phyloP scores from a whole-genome alignment of 2,888 invertebrate species.

The Macroteleia sp. region DNA sequence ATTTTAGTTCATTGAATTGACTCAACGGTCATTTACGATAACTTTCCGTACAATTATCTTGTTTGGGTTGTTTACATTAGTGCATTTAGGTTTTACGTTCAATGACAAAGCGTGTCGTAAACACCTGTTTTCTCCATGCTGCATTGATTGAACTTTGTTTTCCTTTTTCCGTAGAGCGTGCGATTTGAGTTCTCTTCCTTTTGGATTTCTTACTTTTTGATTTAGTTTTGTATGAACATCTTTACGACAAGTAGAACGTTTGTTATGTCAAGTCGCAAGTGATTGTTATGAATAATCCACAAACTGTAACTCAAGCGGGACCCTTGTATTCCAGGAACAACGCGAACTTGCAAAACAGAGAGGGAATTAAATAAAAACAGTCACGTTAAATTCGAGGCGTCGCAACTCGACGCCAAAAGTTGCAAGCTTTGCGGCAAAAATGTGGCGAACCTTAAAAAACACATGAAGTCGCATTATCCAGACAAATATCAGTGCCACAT shows the following conservation, averaged over 20 bases:
- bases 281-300: slow-evolving; percentile 61
- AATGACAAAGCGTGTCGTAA: slow-evolving; percentile 40
- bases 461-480: slow-evolving; percentile 84
- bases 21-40: background rate
- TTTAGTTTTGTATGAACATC: slow-evolving; percentile 19
- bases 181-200: slow-evolving; percentile 53
- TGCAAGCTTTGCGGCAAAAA: slow-evolving; percentile 83
- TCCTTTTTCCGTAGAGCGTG: slow-evolving; percentile 75
- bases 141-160: slow-evolving; percentile 59
- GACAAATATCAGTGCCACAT: slow-evolving; percentile 84
- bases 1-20: slow-evolving; percentile 2
- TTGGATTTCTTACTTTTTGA: slow-evolving; percentile 35
- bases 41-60: slow-evolving; percentile 7
- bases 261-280: slow-evolving; percentile 64
- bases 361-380: slow-evolving; percentile 81
- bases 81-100: slow-evolving; percentile 29
- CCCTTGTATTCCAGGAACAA: slow-evolving; percentile 83
- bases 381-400: slow-evolving; percentile 79
- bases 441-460: slow-evolving; percentile 84
- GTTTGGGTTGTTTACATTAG: slow-evolving; percentile 42
- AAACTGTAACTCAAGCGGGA: slow-evolving; percentile 74
- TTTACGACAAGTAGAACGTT: slow-evolving; percentile 55
- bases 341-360: slow-evolving; percentile 79
- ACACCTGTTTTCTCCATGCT: slow-evolving; percentile 34
- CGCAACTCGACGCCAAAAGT: slow-evolving; percentile 79